Evolutionary conservation across 2,888 invertebrate species (phyloP), one percentile per base, ranked within the genome.

Genomic region (Abrostola tripartita): DNA sequence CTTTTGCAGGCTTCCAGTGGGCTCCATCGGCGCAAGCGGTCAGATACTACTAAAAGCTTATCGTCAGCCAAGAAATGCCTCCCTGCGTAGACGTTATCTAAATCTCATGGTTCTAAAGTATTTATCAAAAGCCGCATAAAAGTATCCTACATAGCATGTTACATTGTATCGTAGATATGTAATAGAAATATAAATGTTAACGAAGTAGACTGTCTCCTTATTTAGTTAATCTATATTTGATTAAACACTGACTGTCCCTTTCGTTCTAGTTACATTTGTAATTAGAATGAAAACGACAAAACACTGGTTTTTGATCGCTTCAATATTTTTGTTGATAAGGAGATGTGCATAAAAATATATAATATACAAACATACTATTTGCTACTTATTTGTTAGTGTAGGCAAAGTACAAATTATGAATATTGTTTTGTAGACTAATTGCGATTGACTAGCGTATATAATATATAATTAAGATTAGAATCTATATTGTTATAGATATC

Each of bases 1-100:
- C 6, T 47, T 57, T 90, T 85, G 40, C 90, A 91, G 91, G 87
- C 66, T 83, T 86, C 81, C 84, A 85, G 72, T 89, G 89, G 88
- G 69, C 78, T 41, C 84, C 88, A 5, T 81, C 85, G 35, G 71
- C 75, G 65, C 85, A 84, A 66, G 68, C 81, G 47, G 83, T 75
- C 65, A 84, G 81, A 81, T 86, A 83, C 78, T 86, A 76, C 72
- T 88, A 84, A 82, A 76, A 58, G 44, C 58, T 50, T 41, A 50
- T 47, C 66, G n/a, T 53, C 65, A 67, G 58, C 64, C 69, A 68
- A 75, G 67, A 79, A 67, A 78, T 79, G 74, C 67, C 75, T 67
- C 57, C 62, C 57, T 54, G 37, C 60, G 50, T 61, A 71, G 55
- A 80, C 65, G 52, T 61, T 58, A 51, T 53, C 62, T 52, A 53